phyloP scores from a whole-genome alignment of 1,140 invertebrate genomes.

The Zeugodacus cucurbitae region DNA sequence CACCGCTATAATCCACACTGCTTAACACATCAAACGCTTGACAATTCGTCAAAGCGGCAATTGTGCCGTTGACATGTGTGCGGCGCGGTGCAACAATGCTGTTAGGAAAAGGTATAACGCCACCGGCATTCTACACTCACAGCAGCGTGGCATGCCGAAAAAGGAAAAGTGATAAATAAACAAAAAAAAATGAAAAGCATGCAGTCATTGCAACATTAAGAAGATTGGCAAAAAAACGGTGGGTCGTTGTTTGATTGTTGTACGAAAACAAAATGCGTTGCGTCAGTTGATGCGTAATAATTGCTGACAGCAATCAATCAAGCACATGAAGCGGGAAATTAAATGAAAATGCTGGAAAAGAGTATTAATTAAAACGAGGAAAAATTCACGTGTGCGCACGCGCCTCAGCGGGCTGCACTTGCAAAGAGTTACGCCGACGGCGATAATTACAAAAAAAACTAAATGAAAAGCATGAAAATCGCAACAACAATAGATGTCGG shows the following conservation, averaged over 20 bases:
- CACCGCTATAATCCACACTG: not conserved
- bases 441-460: not conserved
- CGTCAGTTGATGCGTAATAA: conserved; percentile 33
- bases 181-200: not conserved
- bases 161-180: not conserved
- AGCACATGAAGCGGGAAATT: not conserved
- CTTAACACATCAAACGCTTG: not conserved
- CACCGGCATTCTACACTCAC: not conserved
- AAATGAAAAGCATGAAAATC: not conserved
- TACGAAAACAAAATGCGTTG: not conserved
- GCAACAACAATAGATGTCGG: not conserved
- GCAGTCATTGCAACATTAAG: not conserved
- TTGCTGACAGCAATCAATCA: not conserved
- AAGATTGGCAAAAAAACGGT: not conserved
- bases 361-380: conserved; percentile 13
- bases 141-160: not conserved
- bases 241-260: not conserved
- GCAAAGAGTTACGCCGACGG: not conserved
- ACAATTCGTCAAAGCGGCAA: conserved; percentile 21
- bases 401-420: not conserved
- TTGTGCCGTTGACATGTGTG: not conserved
- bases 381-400: not conserved
- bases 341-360: not conserved
- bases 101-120: not conserved
- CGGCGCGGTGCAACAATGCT: not conserved